These are phyloP conservation scores for Ophiothrix spiculata DNA, from an alignment of 35 echinoderm and acorn worm genomes.

Conservation along the genomic window DNA sequence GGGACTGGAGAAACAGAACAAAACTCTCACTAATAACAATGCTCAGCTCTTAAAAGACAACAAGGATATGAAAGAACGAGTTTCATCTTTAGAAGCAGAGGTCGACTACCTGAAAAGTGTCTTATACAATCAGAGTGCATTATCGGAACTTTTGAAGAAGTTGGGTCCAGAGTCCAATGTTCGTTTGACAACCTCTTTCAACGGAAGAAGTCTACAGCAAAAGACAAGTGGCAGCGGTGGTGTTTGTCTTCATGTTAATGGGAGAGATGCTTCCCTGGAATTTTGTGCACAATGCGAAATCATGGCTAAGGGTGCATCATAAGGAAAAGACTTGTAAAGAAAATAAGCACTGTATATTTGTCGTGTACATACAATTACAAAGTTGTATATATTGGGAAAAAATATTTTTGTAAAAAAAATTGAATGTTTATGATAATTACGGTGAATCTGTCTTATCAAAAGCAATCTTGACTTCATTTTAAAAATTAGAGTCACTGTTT, in stretches of 20 bases:
- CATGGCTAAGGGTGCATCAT: not conserved
- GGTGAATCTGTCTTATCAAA: no score
- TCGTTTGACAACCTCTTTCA: not conserved
- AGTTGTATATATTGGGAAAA: no score
- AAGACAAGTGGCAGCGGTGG: conserved; percentile 13
- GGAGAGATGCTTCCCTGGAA: conserved; percentile 25
- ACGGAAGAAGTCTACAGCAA: conserved; percentile 8
- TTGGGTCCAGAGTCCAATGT: conserved; percentile 19
- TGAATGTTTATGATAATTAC: no score
- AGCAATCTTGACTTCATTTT: no score
- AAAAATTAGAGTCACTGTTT: no score
- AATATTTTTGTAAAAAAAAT: no score
- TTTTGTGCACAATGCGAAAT: conserved; percentile 29
- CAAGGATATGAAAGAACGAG: not conserved
- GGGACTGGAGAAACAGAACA: not conserved
- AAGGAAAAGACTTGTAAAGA: not conserved
- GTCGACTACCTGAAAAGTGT: conserved; percentile 34
- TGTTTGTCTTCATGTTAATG: conserved; percentile 46
- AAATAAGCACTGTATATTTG: no score
- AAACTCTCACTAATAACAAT: conserved; percentile 7
- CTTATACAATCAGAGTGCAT: conserved; percentile 30
- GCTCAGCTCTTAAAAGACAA: not conserved
- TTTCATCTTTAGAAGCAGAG: conserved; percentile 25
- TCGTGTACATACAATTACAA: no score
- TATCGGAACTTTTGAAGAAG: conserved; percentile 28